Evolutionary conservation across 2,888 invertebrate species (phyloP), one percentile per base, ranked within the genome.

Genomic region (Cephus sareptanus): DNA sequence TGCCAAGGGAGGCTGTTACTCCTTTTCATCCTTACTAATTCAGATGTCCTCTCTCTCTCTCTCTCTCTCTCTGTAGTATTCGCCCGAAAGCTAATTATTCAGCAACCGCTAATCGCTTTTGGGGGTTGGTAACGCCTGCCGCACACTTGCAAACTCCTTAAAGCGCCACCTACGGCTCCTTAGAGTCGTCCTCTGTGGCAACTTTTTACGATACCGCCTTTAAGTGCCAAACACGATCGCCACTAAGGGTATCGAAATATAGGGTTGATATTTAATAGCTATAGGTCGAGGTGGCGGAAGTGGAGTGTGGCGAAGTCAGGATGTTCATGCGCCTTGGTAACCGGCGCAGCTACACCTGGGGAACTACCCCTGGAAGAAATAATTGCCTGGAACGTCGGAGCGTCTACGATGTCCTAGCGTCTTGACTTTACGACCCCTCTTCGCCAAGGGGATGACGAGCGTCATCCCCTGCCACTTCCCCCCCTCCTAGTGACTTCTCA

Each of bases 61-160:
- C 35, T 3, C 35, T 12, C 33, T 12, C 37, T 12, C 37, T 12
- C 13, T 37, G 35, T 23, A 34, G 3, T 74, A 74, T 74, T 74
- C 74, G n/a, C 35, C 3, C 74, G 15, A n/a, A 74, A 74, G 74
- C 15, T 74, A 74, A 74, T 23, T 37, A 37, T 23, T 34, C 30
- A 74, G 3, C 0, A 11, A n/a, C 12, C 74, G 74, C 74, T 74
- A 74, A 35, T 74, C 35, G 12, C 74, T 35, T 35, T 31, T 33
- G 71, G 33, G 31, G 31, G 6, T 4, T 11, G 31, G 9, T 2
- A 56, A 56, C 56, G 23, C 56, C 56, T 56, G 56, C 9, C 56
- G 9, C 56, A 9, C 23, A 56, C 23, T 56, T 56, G 23, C 56
- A 23, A 56, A 56, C 9, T 56, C 23, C 56, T 23, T 23, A 56